Base-by-base conservation (phyloP, 1,140 invertebrate genomes). In the Tetragonula clypearis region DNA sequence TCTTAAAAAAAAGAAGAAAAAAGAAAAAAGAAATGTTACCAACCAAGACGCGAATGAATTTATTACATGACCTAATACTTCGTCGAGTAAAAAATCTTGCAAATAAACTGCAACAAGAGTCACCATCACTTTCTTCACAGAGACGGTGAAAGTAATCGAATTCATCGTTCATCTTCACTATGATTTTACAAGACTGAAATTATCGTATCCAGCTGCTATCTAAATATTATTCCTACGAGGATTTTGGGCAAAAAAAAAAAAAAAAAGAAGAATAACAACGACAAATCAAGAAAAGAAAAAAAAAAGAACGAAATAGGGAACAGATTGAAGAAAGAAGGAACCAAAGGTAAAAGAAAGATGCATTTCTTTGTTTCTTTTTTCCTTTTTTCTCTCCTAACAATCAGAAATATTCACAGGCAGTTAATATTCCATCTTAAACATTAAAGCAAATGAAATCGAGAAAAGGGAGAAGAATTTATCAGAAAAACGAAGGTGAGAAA, bases 351-450 rank as follows among this genome's bases (percentile, higher is more conserved):
- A 56, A 56, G 26, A 75, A 75, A 56, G 53, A 75, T 75, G 12
- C 49, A 35, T 21, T 35, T 68, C 30, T 68, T 68, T 35, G 17
- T 35, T 68, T 68, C 23, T 68, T 68, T 14, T 35, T 30, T 74
- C 30, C 3, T 35, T 35, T 35, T 35, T 35, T 3, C 55, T 26
- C 55, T 75, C 53, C 73, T 56, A 75, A 75, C n/a, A 56, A 75
- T 75, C 71, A 73, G 71, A 73, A 62, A 75, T 75, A 75, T 75
- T 75, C 73, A 75, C 49, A 75, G 73, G 73, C 73, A 75, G 73
- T 53, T 56, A 55, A 75, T 35, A 35, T 75, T 56, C n/a, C 73
- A 30, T 53, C 53, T 55, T 75, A 56, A 30, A 75, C 6, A 56
- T 30, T 75, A 56, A 56, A 75, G 11, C 73, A 30, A 66, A 19